Evolutionary conservation across 2,888 invertebrate genomes (phyloP).

Genomic region (Drosophila diplacantha): DNA sequence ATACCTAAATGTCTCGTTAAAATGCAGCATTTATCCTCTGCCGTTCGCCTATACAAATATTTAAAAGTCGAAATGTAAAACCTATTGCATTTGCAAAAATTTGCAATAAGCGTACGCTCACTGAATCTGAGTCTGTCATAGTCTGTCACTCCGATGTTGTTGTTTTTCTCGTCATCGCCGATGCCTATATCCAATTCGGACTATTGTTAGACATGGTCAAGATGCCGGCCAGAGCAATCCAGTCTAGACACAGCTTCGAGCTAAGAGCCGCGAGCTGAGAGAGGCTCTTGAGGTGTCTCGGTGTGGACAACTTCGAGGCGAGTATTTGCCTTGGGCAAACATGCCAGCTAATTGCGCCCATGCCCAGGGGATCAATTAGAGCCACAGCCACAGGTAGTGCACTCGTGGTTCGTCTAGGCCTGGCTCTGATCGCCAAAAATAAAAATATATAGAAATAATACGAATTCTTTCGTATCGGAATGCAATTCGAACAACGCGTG

Average conservation of each 20-base stretch:
- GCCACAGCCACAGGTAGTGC: conserved; percentile 36
- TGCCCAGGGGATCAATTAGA: conserved; percentile 66
- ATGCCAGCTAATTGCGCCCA: conserved; percentile 58
- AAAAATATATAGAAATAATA: conserved; percentile 4
- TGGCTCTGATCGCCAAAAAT: conserved; percentile 3
- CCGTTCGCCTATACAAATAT: neutral
- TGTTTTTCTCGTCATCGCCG: conserved; percentile 21
- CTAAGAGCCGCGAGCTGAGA: conserved; percentile 42
- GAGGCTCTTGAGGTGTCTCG: conserved; percentile 46
- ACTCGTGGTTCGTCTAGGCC: conserved; percentile 37
- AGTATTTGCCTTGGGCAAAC: conserved; percentile 42
- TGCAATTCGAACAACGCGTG: conserved; percentile 49
- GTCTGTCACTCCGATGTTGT: conserved; percentile 13
- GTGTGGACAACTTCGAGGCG: conserved; percentile 31
- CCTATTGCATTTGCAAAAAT: conserved; percentile 62
- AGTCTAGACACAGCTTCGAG: conserved; percentile 35
- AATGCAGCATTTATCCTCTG: neutral
- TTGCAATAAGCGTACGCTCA: conserved; percentile 38
- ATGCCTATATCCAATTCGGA: conserved; percentile 55
- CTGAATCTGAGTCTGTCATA: conserved; percentile 25
- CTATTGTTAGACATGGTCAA: conserved; percentile 57
- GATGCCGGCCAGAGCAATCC: conserved; percentile 31
- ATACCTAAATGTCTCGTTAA: conserved; percentile 1
- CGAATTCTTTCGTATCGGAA: conserved; percentile 36
- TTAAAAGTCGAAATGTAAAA: conserved; percentile 10